Evolutionary conservation across 2,113 vertebrate species (phyloP).

Genomic region (Mungos mungo): DNA sequence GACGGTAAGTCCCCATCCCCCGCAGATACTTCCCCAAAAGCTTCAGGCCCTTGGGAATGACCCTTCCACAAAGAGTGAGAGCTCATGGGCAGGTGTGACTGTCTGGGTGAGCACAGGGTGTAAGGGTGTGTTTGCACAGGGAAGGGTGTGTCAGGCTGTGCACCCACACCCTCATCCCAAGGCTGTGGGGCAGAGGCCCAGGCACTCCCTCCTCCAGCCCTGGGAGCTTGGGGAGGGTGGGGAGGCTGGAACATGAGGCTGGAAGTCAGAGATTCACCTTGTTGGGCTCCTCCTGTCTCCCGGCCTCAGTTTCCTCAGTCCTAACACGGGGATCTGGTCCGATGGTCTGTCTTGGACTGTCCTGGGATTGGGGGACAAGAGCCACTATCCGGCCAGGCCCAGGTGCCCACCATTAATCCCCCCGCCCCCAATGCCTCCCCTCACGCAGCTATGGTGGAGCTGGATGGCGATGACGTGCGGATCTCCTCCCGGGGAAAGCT

Average conservation of each 20-base stretch:
- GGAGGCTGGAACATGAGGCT: neutral
- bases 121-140: neutral
- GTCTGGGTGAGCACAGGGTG: neutral
- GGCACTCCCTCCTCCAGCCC: neutral
- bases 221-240: neutral
- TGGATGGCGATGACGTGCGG: slow-evolving; percentile 95
- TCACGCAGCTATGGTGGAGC: slow-evolving; percentile 93
- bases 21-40: neutral
- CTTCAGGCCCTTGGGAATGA: neutral
- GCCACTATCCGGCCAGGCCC: neutral
- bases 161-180: neutral
- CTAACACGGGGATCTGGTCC: neutral
- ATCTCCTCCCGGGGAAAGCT: slow-evolving; percentile 94
- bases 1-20: slow-evolving; percentile 88
- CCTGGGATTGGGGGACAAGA: neutral
- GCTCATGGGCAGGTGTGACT: neutral
- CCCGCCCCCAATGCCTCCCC: rapidly evolving
- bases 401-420: rapidly evolving
- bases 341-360: neutral
- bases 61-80: neutral
- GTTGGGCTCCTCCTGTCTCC: neutral
- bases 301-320: neutral
- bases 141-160: neutral
- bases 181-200: neutral
- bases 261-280: neutral